These are phyloP conservation scores for Phainopepla nitens DNA, from an alignment of 2,113 vertebrate genomes.

Conservation along the genomic window DNA sequence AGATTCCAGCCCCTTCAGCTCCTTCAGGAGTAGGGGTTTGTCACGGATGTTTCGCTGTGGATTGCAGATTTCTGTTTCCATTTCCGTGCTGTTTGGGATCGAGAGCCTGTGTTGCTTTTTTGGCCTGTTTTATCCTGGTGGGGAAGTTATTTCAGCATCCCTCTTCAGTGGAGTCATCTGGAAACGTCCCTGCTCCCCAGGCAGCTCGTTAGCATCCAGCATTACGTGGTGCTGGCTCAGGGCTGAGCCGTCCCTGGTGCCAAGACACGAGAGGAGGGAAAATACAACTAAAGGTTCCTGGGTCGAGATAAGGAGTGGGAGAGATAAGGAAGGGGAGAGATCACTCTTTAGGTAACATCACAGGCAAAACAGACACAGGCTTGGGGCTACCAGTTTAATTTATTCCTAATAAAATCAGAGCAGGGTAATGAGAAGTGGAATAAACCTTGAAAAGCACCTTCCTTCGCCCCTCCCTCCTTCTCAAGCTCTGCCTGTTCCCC, in stretches of 20 bases:
- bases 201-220: background rate
- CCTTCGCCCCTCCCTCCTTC: background rate
- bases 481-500: background rate
- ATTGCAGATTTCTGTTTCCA: background rate
- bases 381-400: background rate
- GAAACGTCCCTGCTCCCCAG: background rate
- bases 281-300: background rate
- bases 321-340: background rate
- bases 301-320: background rate
- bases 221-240: background rate
- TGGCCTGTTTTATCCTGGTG: background rate
- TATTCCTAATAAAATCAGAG: background rate
- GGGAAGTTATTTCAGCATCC: background rate
- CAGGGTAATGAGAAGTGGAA: background rate
- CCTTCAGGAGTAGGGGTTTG: background rate
- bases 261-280: background rate
- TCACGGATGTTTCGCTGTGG: background rate
- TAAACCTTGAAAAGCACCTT: background rate
- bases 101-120: background rate
- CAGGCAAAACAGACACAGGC: rapidly evolving
- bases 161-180: background rate
- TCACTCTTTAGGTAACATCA: background rate
- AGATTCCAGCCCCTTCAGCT: background rate
- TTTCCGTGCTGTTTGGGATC: background rate
- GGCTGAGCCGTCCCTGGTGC: background rate